Base-by-base conservation (phyloP, 2,113 vertebrate species). In the Vidua chalybeata region DNA sequence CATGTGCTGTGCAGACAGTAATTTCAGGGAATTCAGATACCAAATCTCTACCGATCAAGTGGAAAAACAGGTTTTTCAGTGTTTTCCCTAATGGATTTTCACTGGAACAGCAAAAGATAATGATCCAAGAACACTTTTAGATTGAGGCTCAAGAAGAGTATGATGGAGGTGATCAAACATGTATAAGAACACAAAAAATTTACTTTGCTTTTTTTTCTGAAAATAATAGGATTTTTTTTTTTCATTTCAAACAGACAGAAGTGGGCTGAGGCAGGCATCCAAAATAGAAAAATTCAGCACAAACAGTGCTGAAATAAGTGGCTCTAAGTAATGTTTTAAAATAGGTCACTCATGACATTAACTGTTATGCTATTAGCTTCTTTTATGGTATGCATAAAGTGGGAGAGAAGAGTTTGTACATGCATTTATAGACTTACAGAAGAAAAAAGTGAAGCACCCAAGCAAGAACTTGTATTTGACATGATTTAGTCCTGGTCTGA, bases 201-300 rank as follows among this genome's bases (percentile, higher is more conserved):
- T 62, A 59, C 79, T 69, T 48, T 35, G 10, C 7, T 75, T 59
- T 91, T 91, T 78, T 78, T 78, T 27, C 46, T 78, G 56, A 37
- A 72, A 85, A 79, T 12, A 79, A 63, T 33, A 55, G 15, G 26
- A 56, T 14, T 74, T 55, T 56, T 51, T 51, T 43, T 68, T 68
- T 15, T 28, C 20, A 48, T 72, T 95, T 83, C 51, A 39, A 13
- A 56, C 46, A 87, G 51, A 71, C 9, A 67, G 31, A 73, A 84
- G 55, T 76, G 31, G 84, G 72, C 33, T 84, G 59, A 77, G 62
- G 46, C 27, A 80, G 54, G 19, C 63, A 94, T 64, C 41, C 27
- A 91, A 72, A 80, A 89, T 7, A 92, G 41, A 87, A 89, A 81
- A 58, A 67, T 74, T 71, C 61, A 82, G 87, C 51, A 71, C 74